These are phyloP conservation scores for Ochotona princeps DNA, from an alignment of 2,113 vertebrate species.

Conservation along the genomic window DNA sequence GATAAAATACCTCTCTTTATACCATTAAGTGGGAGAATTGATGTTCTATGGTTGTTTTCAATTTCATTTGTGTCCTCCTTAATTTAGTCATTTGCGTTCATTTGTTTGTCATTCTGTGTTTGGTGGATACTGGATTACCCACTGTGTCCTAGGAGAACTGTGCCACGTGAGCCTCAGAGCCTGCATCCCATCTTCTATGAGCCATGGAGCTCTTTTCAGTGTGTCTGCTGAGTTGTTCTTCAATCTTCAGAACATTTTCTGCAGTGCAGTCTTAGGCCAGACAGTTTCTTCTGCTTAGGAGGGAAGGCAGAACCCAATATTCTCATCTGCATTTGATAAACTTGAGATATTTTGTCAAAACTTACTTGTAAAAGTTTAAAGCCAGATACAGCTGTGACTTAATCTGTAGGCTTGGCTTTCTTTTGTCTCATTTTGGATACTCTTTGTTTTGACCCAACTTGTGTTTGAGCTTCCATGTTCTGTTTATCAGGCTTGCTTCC, in stretches of 20 bases:
- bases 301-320: neutral
- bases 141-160: neutral
- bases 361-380: conserved; percentile 6
- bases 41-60: neutral
- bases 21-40: neutral
- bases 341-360: neutral
- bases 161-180: neutral
- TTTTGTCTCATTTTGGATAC: conserved; percentile 4
- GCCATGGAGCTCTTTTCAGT: neutral
- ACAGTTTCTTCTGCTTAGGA: neutral
- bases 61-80: neutral
- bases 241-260: conserved; percentile 18
- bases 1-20: neutral
- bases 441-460: neutral
- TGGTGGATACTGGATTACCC: neutral
- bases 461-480: conserved; percentile 40
- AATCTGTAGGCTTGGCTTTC: neutral
- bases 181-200: neutral
- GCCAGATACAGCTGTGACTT: neutral
- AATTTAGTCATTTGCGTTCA: neutral
- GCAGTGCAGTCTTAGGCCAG: neutral
- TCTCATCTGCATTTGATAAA: neutral
- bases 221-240: neutral
- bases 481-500: neutral
- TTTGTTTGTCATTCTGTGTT: neutral